Conservation (phyloP, 2,888 invertebrate species). For the Eurois occulta region DNA sequence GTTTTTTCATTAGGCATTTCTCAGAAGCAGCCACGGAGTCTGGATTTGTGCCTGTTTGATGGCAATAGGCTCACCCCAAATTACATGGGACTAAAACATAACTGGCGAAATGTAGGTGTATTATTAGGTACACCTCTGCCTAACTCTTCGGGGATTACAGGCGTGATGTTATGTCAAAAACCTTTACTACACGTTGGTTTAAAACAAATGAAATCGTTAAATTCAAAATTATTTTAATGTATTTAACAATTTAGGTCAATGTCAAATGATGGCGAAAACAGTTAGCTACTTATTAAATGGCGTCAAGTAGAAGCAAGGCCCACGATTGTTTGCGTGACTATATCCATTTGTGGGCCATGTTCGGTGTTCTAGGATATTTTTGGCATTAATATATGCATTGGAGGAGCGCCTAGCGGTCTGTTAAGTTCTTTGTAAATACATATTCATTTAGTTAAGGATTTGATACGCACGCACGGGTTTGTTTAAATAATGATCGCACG, state of each 20-base stretch:
- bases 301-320: conserved; percentile 67
- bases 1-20: too few relatives aligned
- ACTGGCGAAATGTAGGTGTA: too few relatives aligned
- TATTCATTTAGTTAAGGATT: conserved; percentile 43
- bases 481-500: background rate
- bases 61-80: too few relatives aligned
- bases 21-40: too few relatives aligned
- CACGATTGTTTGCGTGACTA: conserved; percentile 77
- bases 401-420: conserved; percentile 69
- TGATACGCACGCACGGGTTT: conserved; percentile 42
- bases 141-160: too few relatives aligned
- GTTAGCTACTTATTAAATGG: conserved; percentile 54
- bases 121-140: too few relatives aligned
- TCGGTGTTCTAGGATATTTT: conserved; percentile 77
- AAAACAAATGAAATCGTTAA: background rate
- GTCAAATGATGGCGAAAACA: conserved; percentile 55
- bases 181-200: background rate
- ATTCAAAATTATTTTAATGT: conserved; percentile 25
- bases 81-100: too few relatives aligned
- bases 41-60: too few relatives aligned
- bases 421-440: conserved; percentile 63
- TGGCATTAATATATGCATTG: conserved; percentile 69
- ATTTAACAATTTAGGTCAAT: conserved; percentile 54
- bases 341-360: conserved; percentile 75
- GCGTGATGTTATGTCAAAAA: background rate